These are phyloP conservation scores for Actenoides lindsayi DNA, from an alignment of 2,113 vertebrate genomes.

Conservation along the genomic window DNA sequence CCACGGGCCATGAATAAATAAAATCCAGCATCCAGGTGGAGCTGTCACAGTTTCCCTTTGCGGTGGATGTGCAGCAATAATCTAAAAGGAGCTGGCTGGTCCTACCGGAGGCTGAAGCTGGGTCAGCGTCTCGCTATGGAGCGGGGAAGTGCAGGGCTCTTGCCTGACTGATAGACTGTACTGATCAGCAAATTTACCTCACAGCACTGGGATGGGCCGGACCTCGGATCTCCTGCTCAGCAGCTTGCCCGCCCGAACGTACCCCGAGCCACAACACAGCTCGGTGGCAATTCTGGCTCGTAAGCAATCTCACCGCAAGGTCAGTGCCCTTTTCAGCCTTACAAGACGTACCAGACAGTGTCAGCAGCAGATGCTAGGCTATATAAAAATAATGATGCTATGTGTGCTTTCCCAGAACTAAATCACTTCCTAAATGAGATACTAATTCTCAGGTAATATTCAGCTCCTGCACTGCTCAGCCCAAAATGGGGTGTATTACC, in stretches of 20 bases:
- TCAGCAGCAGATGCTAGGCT: neutral
- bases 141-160: slow-evolving; percentile 17
- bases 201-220: slow-evolving; percentile 60
- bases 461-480: neutral
- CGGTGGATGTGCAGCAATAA: slow-evolving; percentile 15
- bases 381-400: neutral
- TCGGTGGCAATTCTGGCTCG: neutral
- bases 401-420: neutral
- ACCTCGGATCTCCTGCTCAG: slow-evolving; percentile 51
- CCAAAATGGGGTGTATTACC: neutral
- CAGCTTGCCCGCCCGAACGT: neutral
- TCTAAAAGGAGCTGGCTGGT: neutral
- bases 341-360: neutral
- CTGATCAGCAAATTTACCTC: slow-evolving; percentile 69
- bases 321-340: slow-evolving; percentile 66
- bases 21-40: slow-evolving; percentile 5
- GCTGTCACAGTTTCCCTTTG: slow-evolving; percentile 11
- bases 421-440: neutral
- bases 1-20: slow-evolving; percentile 43
- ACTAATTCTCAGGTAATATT: neutral
- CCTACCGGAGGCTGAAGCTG: slow-evolving; percentile 30
- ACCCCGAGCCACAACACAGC: neutral
- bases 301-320: slow-evolving; percentile 72
- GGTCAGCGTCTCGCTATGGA: slow-evolving; percentile 31
- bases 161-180: neutral